Conservation (phyloP, 2,888 invertebrate species). For the Trachelus troglodyta region DNA sequence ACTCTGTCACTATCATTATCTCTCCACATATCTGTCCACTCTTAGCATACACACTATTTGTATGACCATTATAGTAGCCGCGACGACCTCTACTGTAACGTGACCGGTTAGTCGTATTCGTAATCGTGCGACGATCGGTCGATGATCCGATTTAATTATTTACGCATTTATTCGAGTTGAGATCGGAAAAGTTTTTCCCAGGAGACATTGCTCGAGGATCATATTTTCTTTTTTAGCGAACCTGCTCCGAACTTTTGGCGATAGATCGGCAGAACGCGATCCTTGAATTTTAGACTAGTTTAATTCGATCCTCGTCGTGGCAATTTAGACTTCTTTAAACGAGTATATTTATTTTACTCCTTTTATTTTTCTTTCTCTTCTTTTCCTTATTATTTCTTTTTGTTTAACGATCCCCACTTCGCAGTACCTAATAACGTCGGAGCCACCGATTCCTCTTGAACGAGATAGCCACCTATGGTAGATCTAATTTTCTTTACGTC, state of each 20-base stretch:
- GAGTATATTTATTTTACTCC: not conserved
- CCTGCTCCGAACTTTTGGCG: not conserved
- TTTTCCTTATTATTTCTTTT: not conserved
- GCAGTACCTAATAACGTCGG: constrained; percentile 14
- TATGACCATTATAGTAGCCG: not conserved
- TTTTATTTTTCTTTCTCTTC: not conserved
- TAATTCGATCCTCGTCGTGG: not conserved
- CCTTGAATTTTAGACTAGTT: not conserved
- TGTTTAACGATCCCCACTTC: not conserved
- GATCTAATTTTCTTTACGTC: constrained; percentile 28
- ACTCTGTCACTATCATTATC: not conserved
- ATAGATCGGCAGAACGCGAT: not conserved
- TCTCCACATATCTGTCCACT: not conserved
- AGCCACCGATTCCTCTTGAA: constrained; percentile 32
- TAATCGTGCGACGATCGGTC: not conserved
- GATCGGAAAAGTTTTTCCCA: not conserved
- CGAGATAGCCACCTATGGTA: constrained; percentile 28
- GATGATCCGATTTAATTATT: not conserved
- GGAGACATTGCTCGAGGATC: not conserved
- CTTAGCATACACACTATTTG: not conserved
- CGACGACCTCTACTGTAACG: not conserved
- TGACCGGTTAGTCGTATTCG: not conserved
- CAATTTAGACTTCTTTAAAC: not conserved
- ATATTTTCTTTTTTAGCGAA: not conserved
- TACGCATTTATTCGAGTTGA: not conserved